Evolutionary conservation across 1,140 invertebrate species (phyloP).

Genomic region (Lethrus apterus): DNA sequence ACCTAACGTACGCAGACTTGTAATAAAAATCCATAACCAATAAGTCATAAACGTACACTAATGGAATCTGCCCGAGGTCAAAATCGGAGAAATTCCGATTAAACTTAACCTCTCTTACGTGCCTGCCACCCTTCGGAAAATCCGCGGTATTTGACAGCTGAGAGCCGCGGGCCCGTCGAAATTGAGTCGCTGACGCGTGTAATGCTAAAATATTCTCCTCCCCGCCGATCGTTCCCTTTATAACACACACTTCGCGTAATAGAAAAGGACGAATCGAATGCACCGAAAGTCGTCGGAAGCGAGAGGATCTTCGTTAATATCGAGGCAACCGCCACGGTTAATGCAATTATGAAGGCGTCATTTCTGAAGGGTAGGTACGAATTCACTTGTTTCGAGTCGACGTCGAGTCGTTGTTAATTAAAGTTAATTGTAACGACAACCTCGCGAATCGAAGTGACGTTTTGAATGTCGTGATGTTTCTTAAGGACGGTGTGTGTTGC

Average conservation of each 20-base stretch:
- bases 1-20: too few species aligned
- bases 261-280: too few species aligned
- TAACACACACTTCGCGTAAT: too few species aligned
- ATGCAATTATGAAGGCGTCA: slow-evolving; percentile 14
- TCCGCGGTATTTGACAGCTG: slow-evolving; percentile 19
- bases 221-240: too few species aligned
- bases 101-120: slow-evolving; percentile 21
- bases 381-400: slow-evolving; percentile 22
- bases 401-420: slow-evolving; percentile 28
- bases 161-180: slow-evolving; percentile 19
- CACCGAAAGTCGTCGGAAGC: neutral
- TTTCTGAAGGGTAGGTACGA: too few species aligned
- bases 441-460: slow-evolving; percentile 19
- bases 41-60: too few species aligned
- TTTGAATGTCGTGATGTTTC: too few species aligned
- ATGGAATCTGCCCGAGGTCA: too few species aligned
- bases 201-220: slow-evolving; percentile 18
- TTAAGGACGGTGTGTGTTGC: too few species aligned
- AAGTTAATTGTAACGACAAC: slow-evolving; percentile 28
- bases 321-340: slow-evolving; percentile 13
- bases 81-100: slow-evolving; percentile 21
- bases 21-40: too few species aligned
- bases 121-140: too few species aligned
- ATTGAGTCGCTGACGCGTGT: slow-evolving; percentile 25
- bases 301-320: slow-evolving; percentile 11